Conservation (phyloP, 2,888 invertebrate genomes). For the Druceiella hillmani region DNA sequence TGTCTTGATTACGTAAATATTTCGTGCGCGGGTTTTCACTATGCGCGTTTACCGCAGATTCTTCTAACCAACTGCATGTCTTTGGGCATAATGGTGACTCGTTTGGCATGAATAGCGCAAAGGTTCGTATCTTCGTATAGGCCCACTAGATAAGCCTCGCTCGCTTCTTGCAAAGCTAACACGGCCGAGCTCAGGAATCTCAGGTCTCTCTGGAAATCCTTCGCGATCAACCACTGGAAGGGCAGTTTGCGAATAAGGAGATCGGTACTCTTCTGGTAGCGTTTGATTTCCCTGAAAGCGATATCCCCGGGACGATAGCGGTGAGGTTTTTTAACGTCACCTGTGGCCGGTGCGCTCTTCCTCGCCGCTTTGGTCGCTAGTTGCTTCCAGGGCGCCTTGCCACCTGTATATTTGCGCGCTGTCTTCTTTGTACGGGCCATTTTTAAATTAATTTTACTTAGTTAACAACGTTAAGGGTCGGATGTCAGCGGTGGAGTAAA, state of each 20-base stretch:
- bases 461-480: no score
- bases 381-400: conserved; percentile 4
- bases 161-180: conserved; percentile 55
- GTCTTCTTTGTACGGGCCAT: conserved; percentile 7
- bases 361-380: conserved; percentile 7
- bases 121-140: conserved; percentile 78
- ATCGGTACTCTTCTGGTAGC: conserved; percentile 74
- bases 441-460: no score
- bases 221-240: conserved; percentile 53
- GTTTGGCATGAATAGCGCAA: conserved; percentile 78
- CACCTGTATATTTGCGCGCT: conserved; percentile 6
- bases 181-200: conserved; percentile 52
- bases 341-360: conserved; percentile 6
- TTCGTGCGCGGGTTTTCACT: no score
- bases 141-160: conserved; percentile 69
- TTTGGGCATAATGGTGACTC: no score
- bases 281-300: conserved; percentile 70
- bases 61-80: no score
- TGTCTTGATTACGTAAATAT: no score
- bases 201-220: conserved; percentile 72
- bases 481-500: no score
- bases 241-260: conserved; percentile 60
- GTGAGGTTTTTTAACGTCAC: conserved; percentile 6
- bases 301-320: conserved; percentile 55
- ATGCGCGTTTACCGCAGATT: no score